Evolutionary conservation across 2,113 vertebrate genomes (phyloP), one percentile per base, ranked within the genome.

Genomic region (Dermatemys mawii): DNA sequence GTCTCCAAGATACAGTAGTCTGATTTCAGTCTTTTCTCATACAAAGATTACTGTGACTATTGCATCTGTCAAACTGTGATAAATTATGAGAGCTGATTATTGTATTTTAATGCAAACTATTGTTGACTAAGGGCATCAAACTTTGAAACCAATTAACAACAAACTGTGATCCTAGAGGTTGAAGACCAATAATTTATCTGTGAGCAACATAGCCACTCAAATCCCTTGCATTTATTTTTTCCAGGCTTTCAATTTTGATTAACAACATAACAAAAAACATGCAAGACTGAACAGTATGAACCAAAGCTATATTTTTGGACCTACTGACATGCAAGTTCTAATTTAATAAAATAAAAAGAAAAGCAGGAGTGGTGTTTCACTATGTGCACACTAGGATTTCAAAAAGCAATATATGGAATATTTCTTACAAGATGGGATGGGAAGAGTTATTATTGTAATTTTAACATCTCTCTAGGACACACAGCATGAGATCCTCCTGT

Each of bases 221-320:
- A 98, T 91, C 91, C 78, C 90, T 88, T 84, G 63, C 73, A 92
- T 95, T 95, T 97, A 85, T 97, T 97, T 96, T 97, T 97, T 96
- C 92, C 93, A 97, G 93, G 91, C 92, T 96, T 97, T 97, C 93
- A 95, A 86, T 95, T 97, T 93, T 97, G 93, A 96, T 97, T 97
- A 98, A 97, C 96, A 97, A 94, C 91, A 94, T 46, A 53, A 93
- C 70, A 92, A 89, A 97, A 93, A 91, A 92, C 81, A 92, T 41
- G 85, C 90, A 90, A 92, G 92, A 29, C 87, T 90, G 90, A 91
- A 80, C 79, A 91, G 44, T 96, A 95, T 88, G 91, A 97, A 96
- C 86, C 86, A 89, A 73, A 88, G 92, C 94, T 95, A 70, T 83
- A 87, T 90, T 96, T 96, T 92, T 60, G 53, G 88, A 78, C 86